Evolutionary conservation across 2,888 invertebrate genomes (phyloP).

Genomic region (Pimpla rufipes): DNA sequence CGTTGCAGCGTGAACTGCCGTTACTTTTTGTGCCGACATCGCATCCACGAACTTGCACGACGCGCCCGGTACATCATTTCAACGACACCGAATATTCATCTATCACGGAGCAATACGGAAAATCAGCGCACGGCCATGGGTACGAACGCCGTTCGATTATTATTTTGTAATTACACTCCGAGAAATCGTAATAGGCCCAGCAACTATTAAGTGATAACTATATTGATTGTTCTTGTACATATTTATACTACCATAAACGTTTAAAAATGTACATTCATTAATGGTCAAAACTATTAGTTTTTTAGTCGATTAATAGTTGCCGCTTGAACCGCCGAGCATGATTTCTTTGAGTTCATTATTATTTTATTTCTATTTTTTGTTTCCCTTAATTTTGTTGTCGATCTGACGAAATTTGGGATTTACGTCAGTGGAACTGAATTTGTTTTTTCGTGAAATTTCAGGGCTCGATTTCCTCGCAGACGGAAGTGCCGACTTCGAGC

Average conservation of each 20-base stretch:
- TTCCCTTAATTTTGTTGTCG: background rate
- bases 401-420: background rate
- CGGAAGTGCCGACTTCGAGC: constrained; percentile 91
- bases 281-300: background rate
- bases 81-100: constrained; percentile 48
- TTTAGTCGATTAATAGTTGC: background rate
- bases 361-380: background rate
- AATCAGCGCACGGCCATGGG: constrained; percentile 74
- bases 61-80: constrained; percentile 36
- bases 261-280: background rate
- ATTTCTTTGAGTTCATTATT: constrained; percentile 3
- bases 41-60: constrained; percentile 48
- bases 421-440: background rate
- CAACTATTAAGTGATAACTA: background rate
- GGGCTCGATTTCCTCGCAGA: constrained; percentile 91
- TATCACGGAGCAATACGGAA: constrained; percentile 70
- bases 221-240: background rate
- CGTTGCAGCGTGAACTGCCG: constrained; percentile 58
- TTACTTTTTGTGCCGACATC: constrained; percentile 34
- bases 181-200: background rate
- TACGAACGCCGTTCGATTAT: constrained; percentile 63
- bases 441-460: constrained; percentile 82
- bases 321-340: background rate
- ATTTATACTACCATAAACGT: background rate
- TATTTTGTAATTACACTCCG: background rate